Base-by-base conservation (phyloP, 92 coral and sea anemone species). In the Metridium senile region DNA sequence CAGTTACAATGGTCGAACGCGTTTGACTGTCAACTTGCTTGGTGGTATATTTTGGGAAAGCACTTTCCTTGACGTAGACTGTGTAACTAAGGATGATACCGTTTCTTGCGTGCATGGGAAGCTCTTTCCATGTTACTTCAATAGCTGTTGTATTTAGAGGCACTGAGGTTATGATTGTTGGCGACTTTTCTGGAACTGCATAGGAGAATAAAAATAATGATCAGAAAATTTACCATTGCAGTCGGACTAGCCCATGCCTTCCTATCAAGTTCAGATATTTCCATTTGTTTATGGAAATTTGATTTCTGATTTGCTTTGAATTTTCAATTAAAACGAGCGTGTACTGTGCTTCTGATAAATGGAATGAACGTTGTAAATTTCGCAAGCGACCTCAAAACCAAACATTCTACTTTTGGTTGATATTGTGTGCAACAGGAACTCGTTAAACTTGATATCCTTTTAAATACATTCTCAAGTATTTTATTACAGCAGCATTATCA, bases 101-200 rank as follows among this genome's bases (percentile, higher is more conserved):
- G 70, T 74, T 77, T 25, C 70, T 71, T 17, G 52, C 76, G 0
- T 52, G 22, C 30, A 57, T 20, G 34, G 86, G 75, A n/a, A 75
- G 81, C 54, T 75, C 61, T 82, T 82, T 28, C 86, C 86, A 66
- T 33, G 32, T 59, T 19, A 74, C 75, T 39, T 58, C 22, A 32
- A 82, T 58, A 8, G 75, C 70, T 58, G 72, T 49, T n/a, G 81
- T 26, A 33, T 33, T 76, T 21, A 53, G 13, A 2, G 81, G 58
- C 7, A 29, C 26, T 34, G 26, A 63, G 1, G 81, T 43, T 10
- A 85, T 84, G 19, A 79, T 87, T 22, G 80, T 80, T 75, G 89
- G 96, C 46, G 88, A 85, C 32, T 11, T 66, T 26, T 66, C 89
- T 8, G 84, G 88, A 76, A 76, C 81, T 76, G 31, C 20, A 46